phyloP scores from a whole-genome alignment of 2,113 vertebrate species.

The Pristiophorus japonicus region DNA sequence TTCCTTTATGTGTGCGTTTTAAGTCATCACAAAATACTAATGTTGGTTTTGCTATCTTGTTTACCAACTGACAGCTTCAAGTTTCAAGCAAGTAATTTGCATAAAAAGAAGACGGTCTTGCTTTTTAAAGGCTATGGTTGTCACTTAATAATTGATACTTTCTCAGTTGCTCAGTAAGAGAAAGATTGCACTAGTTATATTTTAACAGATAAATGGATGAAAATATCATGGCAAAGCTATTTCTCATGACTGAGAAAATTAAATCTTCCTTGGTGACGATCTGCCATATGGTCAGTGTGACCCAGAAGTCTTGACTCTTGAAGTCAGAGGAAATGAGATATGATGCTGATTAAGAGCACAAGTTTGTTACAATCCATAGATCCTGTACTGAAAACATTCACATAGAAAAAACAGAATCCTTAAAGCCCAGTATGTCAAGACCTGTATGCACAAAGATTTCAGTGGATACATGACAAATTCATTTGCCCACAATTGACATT shows the following conservation, averaged over 20 bases:
- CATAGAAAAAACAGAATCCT: background rate
- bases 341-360: background rate
- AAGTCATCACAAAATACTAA: background rate
- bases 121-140: background rate
- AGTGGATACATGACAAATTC: no score
- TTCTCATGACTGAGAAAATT: background rate
- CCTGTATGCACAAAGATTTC: no score
- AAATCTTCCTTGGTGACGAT: background rate
- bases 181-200: background rate
- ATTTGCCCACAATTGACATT: no score
- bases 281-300: background rate
- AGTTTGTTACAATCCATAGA: background rate
- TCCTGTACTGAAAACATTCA: background rate
- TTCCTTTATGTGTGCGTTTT: slow-evolving; percentile 11
- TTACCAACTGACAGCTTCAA: slow-evolving; percentile 33
- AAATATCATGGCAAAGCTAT: background rate
- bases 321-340: background rate
- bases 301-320: background rate
- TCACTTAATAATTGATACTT: slow-evolving; percentile 35
- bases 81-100: slow-evolving; percentile 28
- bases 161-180: background rate
- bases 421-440: no score
- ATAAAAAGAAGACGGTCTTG: slow-evolving; percentile 10
- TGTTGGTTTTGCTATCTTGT: background rate
- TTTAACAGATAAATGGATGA: background rate